Conservation (phyloP, 2,113 vertebrate genomes). For the Natator depressus region DNA sequence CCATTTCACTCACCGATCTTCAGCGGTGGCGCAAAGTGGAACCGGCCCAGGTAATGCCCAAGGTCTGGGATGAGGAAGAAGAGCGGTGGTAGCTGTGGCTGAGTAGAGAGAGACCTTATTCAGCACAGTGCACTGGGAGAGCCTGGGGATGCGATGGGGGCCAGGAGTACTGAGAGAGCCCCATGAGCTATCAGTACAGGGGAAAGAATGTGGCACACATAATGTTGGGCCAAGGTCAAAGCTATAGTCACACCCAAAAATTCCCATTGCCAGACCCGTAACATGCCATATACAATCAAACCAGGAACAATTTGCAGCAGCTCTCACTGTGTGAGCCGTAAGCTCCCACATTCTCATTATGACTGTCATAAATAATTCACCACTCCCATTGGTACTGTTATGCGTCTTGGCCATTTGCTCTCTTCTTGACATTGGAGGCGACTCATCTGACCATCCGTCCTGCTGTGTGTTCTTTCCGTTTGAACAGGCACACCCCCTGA, state of each 20-base stretch:
- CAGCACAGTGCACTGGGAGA: background rate
- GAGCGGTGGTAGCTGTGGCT: background rate
- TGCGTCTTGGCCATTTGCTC: background rate
- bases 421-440: background rate
- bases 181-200: background rate
- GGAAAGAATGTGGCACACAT: background rate
- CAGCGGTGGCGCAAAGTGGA: background rate
- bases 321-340: background rate
- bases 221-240: background rate
- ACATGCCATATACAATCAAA: background rate
- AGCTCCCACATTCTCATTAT: background rate
- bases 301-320: background rate
- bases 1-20: background rate
- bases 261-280: background rate
- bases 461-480: background rate
- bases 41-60: background rate
- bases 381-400: background rate
- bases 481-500: slow-evolving; percentile 63
- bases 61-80: background rate
- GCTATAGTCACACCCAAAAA: background rate
- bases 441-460: background rate
- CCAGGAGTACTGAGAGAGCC: background rate
- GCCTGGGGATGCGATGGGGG: background rate
- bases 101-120: background rate
- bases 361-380: background rate